phyloP scores from a whole-genome alignment of 2,113 vertebrate genomes.

The Anoplopoma fimbria region DNA sequence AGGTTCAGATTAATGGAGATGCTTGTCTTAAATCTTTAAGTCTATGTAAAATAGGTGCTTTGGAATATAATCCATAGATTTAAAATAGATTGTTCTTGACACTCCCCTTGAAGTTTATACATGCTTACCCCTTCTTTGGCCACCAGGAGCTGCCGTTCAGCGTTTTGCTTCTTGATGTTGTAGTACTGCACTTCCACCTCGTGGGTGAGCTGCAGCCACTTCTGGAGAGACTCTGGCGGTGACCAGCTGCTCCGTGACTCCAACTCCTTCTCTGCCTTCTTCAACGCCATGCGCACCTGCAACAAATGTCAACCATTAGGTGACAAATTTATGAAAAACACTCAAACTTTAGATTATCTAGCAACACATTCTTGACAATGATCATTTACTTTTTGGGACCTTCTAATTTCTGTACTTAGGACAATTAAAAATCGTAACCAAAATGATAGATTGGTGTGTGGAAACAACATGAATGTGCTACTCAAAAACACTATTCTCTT shows the following conservation, averaged over 20 bases:
- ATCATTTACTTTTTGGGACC: neutral
- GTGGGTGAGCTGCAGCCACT: conserved; percentile 98
- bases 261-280: conserved; percentile 96
- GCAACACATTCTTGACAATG: neutral
- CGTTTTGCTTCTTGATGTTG: conserved; percentile 97
- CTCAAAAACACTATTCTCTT: neutral
- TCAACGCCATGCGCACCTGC: conserved; percentile 96
- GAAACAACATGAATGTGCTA: neutral
- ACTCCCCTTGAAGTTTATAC: neutral
- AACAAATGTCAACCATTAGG: neutral
- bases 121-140: conserved; percentile 95
- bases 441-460: neutral
- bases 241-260: conserved; percentile 94
- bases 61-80: neutral
- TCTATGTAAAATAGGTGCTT: neutral
- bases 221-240: conserved; percentile 93
- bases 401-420: neutral
- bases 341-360: neutral
- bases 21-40: neutral
- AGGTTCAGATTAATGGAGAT: neutral
- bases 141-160: conserved; percentile 93
- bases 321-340: conserved; percentile 15
- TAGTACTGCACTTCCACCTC: conserved; percentile 99
- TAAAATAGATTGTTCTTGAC: neutral
- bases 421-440: neutral